Conservation (phyloP, 2,888 invertebrate genomes). For the Andrena bucephala region DNA sequence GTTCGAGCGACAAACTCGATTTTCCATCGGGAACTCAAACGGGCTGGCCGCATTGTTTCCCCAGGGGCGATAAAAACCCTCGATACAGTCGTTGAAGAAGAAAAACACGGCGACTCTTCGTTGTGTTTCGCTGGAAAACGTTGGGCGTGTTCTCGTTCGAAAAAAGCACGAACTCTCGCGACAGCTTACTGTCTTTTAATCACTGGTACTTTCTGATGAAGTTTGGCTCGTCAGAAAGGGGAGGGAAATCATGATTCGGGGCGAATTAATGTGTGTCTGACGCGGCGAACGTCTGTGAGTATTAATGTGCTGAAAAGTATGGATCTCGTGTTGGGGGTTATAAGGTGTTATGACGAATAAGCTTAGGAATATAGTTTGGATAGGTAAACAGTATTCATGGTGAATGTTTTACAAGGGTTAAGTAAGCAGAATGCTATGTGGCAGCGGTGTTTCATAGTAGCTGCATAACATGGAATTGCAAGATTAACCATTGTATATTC, state of each 20-base stretch:
- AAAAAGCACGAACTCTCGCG: constrained; percentile 2
- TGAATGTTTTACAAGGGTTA: neutral
- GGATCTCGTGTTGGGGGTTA: too few relatives aligned
- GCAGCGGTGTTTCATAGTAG: neutral
- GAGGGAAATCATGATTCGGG: neutral
- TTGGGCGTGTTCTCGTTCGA: constrained; percentile 4
- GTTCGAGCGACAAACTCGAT: constrained; percentile 37
- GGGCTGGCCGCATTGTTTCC: constrained; percentile 30
- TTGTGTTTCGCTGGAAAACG: neutral
- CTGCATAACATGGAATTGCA: constrained; percentile 3
- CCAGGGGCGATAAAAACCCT: constrained; percentile 27
- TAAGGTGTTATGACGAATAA: too few relatives aligned
- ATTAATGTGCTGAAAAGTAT: too few relatives aligned
- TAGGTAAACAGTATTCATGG: too few relatives aligned
- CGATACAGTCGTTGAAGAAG: constrained; percentile 7
- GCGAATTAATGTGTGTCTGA: neutral
- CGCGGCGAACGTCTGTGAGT: too few relatives aligned
- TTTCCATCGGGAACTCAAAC: constrained; percentile 31
- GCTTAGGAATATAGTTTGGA: too few relatives aligned
- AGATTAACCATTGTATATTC: constrained; percentile 25
- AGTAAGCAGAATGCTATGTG: neutral
- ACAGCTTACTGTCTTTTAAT: neutral
- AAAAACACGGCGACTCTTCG: constrained; percentile 7
- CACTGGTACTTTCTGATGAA: neutral
- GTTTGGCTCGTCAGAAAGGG: neutral